Conservation (phyloP, 2,797 vertebrate genomes). For the Sebastes itinus region DNA sequence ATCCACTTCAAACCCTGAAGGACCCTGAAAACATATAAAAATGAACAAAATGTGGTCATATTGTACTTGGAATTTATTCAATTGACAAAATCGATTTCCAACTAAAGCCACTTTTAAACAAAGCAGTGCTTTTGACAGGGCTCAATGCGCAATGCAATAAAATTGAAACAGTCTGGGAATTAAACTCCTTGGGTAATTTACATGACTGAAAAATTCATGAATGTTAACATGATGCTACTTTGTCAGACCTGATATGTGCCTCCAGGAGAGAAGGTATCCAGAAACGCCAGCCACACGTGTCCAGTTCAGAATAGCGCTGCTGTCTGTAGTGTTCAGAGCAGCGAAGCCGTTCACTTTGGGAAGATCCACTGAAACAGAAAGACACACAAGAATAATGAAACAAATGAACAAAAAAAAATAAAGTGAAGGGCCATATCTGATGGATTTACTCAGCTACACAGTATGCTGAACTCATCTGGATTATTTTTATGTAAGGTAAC, state of each 20-base stretch:
- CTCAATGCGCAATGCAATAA: constrained; percentile 1
- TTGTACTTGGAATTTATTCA: background rate
- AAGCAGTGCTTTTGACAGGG: background rate
- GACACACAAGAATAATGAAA: background rate
- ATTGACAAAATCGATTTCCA: background rate
- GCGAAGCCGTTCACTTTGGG: constrained; percentile 83
- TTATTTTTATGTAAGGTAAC: background rate
- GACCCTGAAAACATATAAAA: background rate
- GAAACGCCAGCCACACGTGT: constrained; percentile 79
- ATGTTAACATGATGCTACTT: background rate
- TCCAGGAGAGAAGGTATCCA: constrained; percentile 85
- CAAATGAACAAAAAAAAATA: background rate
- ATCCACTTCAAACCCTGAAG: background rate
- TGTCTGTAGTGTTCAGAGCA: constrained; percentile 76
- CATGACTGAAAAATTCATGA: background rate
- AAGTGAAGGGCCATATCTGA: background rate
- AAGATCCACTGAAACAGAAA: constrained; percentile 81
- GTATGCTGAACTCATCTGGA: background rate
- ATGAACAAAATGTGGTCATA: background rate
- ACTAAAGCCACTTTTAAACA: background rate
- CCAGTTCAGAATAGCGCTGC: constrained; percentile 85
- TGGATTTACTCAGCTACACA: background rate
- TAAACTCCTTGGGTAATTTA: background rate
- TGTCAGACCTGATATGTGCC: constrained; percentile 84
- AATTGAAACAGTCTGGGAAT: background rate